These are phyloP conservation scores for Ophion obscuratus DNA, from an alignment of 2,888 invertebrate species.

Conservation along the genomic window DNA sequence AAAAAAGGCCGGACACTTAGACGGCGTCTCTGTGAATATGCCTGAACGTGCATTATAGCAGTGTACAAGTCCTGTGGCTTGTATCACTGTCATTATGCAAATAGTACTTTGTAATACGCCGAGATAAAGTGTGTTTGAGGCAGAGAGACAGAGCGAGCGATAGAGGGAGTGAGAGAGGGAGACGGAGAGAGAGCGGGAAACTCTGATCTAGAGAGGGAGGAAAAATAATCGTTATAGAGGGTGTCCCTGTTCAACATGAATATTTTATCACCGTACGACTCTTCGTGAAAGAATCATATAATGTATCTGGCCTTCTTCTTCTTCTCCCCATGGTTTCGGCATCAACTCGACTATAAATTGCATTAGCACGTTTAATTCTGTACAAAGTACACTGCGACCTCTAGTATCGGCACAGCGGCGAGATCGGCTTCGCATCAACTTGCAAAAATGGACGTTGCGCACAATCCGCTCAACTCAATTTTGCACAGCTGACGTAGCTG, in stretches of 20 bases:
- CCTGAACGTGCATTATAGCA: conserved; percentile 25
- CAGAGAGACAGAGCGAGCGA: conserved; percentile 6
- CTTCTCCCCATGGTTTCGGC: not conserved
- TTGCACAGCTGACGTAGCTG: too few relatives aligned
- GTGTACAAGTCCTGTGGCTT: conserved; percentile 41
- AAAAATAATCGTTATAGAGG: not conserved
- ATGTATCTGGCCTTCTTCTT: not conserved
- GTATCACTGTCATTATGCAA: conserved; percentile 64
- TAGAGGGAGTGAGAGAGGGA: not conserved
- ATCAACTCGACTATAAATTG: too few relatives aligned
- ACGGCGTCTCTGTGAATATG: conserved; percentile 39
- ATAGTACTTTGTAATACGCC: conserved; percentile 60
- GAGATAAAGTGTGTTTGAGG: conserved; percentile 60
- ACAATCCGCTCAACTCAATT: too few relatives aligned
- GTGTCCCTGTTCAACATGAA: not conserved
- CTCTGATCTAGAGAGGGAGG: not conserved
- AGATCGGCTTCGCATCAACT: too few relatives aligned
- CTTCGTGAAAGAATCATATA: not conserved
- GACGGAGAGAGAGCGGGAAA: not conserved
- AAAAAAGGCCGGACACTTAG: conserved; percentile 33
- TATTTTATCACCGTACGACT: not conserved
- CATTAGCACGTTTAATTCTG: too few relatives aligned
- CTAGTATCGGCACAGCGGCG: too few relatives aligned
- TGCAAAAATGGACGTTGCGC: too few relatives aligned
- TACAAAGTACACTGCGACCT: too few relatives aligned